phyloP scores from a whole-genome alignment of 2,797 vertebrate genomes.

The Alfaro cultratus region DNA sequence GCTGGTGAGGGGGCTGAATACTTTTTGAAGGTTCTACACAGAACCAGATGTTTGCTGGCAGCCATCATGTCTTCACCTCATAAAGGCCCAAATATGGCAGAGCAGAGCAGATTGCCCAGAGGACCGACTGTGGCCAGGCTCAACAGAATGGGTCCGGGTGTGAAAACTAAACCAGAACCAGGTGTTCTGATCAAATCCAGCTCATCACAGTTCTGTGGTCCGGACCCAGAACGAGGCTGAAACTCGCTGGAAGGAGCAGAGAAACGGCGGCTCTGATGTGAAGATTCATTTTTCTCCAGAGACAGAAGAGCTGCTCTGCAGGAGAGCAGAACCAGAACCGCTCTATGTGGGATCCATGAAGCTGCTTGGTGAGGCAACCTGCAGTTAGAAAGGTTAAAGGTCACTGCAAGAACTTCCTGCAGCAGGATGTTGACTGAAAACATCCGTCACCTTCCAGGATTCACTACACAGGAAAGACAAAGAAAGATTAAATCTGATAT shows the following conservation, averaged over 20 bases:
- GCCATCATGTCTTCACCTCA: background rate
- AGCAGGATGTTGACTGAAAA: background rate
- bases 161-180: background rate
- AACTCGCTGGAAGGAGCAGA: background rate
- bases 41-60: background rate
- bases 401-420: background rate
- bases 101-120: background rate
- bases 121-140: background rate
- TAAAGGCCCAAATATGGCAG: background rate
- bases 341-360: background rate
- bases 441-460: background rate
- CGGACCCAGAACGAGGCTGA: background rate
- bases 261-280: background rate
- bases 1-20: background rate
- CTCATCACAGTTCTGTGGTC: background rate
- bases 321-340: background rate
- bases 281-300: background rate
- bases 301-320: background rate
- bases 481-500: background rate
- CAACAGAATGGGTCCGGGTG: background rate
- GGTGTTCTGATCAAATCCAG: background rate
- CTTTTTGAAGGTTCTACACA: background rate
- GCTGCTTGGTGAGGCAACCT: background rate
- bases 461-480: background rate
- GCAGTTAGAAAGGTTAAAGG: background rate